Conservation (phyloP, 2,888 invertebrate genomes). For the Sinohyriopsis cumingii region DNA sequence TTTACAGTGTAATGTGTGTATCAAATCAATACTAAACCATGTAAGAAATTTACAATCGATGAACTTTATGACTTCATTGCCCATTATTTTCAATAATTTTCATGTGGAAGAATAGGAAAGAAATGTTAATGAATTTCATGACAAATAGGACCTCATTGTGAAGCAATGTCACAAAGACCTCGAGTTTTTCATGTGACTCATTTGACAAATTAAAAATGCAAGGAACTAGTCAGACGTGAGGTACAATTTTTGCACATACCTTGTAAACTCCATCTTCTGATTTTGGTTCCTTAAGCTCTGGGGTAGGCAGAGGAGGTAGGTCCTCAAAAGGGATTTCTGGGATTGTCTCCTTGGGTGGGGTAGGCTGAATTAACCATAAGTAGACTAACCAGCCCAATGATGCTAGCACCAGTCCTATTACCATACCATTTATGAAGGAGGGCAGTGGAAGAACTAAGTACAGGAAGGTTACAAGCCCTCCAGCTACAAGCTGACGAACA, state of each 20-base stretch:
- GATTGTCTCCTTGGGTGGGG: constrained; percentile 39
- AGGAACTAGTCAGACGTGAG: too few relatives aligned
- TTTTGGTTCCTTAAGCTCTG: constrained; percentile 56
- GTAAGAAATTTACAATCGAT: too few relatives aligned
- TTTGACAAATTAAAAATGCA: too few relatives aligned
- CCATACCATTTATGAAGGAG: constrained; percentile 61
- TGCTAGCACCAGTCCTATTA: constrained; percentile 52
- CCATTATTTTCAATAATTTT: too few relatives aligned
- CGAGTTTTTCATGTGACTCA: too few relatives aligned
- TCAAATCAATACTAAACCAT: too few relatives aligned
- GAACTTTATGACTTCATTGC: too few relatives aligned
- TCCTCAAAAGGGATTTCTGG: constrained; percentile 48
- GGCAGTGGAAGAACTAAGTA: constrained; percentile 63
- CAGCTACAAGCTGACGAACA: constrained; percentile 32
- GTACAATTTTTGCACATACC: constrained; percentile 37
- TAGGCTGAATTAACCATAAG: constrained; percentile 51
- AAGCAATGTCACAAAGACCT: too few relatives aligned
- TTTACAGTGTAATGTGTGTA: too few relatives aligned
- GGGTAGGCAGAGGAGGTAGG: constrained; percentile 58
- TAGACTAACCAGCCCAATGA: constrained; percentile 49
- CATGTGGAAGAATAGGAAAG: too few relatives aligned
- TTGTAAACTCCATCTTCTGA: constrained; percentile 63
- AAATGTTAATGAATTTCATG: too few relatives aligned
- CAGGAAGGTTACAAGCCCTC: constrained; percentile 42
- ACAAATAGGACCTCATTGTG: too few relatives aligned